Base-by-base conservation (phyloP, 1,140 invertebrate genomes). In the Bombus pascuorum region DNA sequence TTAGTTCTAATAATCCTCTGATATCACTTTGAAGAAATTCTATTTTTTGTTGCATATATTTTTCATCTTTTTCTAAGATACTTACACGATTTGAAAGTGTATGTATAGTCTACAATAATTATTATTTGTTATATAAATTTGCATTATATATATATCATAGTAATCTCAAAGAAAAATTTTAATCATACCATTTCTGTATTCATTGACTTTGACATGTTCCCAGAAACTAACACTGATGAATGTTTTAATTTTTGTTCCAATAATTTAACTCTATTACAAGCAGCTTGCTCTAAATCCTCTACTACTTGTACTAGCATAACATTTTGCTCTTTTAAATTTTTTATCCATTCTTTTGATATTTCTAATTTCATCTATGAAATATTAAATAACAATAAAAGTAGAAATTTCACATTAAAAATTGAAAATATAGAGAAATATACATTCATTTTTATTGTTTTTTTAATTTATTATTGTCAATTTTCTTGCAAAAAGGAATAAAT, bases 261-360 rank as follows among this genome's bases (percentile, higher is more conserved):
- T 86, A 96, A 92, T 82, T 94, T 94, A 22, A 96, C 96, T 91
- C 95, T 94, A 84, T 92, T 93, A 47, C 93, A 93, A 68, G 96
- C 95, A 90, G 96, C 95, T 75, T 94, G 90, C 89, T 96, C 96
- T 42, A 96, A 90, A 89, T 96, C 96, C 86, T 96, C 93, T 44
- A 96, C 95, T 28, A 94, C 95, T 65, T 93, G 93, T 6, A 96
- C 95, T n/a, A 96, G 87, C 95, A 96, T 95, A 70, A 93, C 87
- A 92, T 96, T 96, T 91, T 96, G 96, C 47, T 96, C 96, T 8
- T 91, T 94, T 62, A 96, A 90, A 92, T 96, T 96, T 70, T 93
- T 92, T 18, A 96, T 95, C 96, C 96, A 96, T 75, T 96, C 94
- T 39, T 93, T 91, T 91, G 96, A 95, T 66, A 96, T 93, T 91